A percentile compares a stretch with the other conserved stretches of the same genome.
phyloP scores from a whole-genome alignment of 1,140 invertebrate species.

The Glossosoma conforme region DNA sequence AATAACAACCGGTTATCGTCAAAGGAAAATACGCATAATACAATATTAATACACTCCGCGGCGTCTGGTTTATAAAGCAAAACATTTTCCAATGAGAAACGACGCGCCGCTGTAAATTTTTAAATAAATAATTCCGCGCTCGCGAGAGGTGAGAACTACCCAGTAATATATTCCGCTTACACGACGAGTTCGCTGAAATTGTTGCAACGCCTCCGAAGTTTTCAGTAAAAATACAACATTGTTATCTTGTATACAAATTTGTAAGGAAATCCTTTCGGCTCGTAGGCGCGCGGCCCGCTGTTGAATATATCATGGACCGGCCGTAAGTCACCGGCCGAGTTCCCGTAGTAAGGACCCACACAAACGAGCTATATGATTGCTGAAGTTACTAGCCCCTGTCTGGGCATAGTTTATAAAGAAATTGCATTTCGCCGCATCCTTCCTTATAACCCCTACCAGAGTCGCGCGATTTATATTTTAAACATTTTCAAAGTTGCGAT shows the following conservation, averaged over 20 bases:
- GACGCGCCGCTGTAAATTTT: constrained; percentile 20
- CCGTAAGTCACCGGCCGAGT: constrained; percentile 7
- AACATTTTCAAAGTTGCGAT: constrained; percentile 24
- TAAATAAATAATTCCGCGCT: constrained; percentile 26
- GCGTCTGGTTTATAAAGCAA: background rate
- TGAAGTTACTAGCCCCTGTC: constrained; percentile 21
- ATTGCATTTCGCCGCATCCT: constrained; percentile 22
- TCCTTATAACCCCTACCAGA: background rate
- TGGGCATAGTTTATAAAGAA: constrained; percentile 29
- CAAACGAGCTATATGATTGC: constrained; percentile 27
- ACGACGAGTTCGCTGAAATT: constrained; percentile 12
- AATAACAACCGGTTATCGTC: no score
- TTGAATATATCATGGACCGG: constrained; percentile 11
- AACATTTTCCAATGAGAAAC: no score
- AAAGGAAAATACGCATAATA: no score
- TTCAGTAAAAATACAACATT: constrained; percentile 30
- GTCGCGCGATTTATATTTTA: constrained; percentile 28
- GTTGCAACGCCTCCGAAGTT: constrained; percentile 24
- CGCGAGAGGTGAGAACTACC: constrained; percentile 20
- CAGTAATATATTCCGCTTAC: constrained; percentile 28
- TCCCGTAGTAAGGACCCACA: background rate
- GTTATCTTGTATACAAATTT: constrained; percentile 32
- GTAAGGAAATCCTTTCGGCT: constrained; percentile 27
- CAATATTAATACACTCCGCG: no score
- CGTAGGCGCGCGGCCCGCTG: constrained; percentile 1